Conservation (phyloP, 2,797 vertebrate species). For the Phoebastria nigripes region DNA sequence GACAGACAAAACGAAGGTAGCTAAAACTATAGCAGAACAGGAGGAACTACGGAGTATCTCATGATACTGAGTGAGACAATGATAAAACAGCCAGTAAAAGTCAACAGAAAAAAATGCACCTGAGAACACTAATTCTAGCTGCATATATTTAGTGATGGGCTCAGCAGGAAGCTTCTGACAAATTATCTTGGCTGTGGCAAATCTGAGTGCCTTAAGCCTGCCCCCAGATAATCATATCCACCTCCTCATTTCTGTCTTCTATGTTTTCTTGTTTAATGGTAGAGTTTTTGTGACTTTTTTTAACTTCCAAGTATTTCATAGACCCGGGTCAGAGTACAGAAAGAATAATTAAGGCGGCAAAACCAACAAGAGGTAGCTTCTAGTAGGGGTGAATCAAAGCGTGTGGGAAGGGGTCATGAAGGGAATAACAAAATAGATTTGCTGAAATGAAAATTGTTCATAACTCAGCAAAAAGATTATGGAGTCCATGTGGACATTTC, state of each 20-base stretch:
- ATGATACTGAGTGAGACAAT: fast-evolving
- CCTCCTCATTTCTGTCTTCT: background rate
- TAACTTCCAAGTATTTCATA: background rate
- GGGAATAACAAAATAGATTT: background rate
- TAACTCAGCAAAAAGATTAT: background rate
- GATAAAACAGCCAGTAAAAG: background rate
- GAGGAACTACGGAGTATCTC: background rate
- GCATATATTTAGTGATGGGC: background rate
- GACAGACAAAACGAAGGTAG: background rate
- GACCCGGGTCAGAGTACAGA: background rate
- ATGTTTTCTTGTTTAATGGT: background rate
- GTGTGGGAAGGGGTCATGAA: background rate
- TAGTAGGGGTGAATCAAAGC: background rate
- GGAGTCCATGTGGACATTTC: background rate
- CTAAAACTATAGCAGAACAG: background rate
- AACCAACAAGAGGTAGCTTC: background rate
- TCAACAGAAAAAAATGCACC: background rate
- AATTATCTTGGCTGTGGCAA: background rate
- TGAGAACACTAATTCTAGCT: background rate
- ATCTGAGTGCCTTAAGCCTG: background rate
- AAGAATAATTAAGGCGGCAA: background rate
- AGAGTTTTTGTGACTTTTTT: background rate
- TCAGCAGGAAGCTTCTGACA: background rate
- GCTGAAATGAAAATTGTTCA: background rate
- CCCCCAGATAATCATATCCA: background rate